Evolutionary conservation across 2,797 vertebrate genomes (phyloP).

Genomic region (Liparis tanakae): DNA sequence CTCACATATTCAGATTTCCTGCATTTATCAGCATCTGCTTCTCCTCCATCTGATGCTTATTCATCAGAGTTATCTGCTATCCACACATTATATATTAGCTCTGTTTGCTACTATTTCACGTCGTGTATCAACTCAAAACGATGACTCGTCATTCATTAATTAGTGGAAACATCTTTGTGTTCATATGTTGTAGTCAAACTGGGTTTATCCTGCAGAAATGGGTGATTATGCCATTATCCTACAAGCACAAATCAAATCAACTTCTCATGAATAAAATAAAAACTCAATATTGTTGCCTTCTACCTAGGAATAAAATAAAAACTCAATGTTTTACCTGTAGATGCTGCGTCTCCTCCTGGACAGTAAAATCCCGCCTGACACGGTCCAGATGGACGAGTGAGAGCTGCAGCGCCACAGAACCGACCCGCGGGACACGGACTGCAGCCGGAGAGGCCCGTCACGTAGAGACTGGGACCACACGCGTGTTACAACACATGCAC

Average conservation of each 20-base stretch:
- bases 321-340: conserved; percentile 79
- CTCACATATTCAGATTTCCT: conserved; percentile 43
- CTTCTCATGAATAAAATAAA: background rate
- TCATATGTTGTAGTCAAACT: background rate
- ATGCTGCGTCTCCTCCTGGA: conserved; percentile 80
- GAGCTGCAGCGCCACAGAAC: conserved; percentile 86
- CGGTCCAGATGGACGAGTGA: conserved; percentile 85
- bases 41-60: conserved; percentile 37
- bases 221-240: background rate
- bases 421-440: conserved; percentile 84
- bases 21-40: conserved; percentile 54
- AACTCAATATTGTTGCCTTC: background rate
- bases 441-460: conserved; percentile 81
- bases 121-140: background rate
- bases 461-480: conserved; percentile 77
- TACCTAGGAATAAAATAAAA: no score
- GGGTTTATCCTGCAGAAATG: background rate
- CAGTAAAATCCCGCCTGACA: conserved; percentile 91
- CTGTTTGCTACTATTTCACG: conserved; percentile 8
- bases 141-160: conserved; percentile 6
- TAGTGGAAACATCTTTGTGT: background rate
- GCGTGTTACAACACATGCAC: conserved; percentile 12
- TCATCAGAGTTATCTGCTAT: conserved; percentile 22
- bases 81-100: conserved; percentile 33
- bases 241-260: background rate